Conservation (phyloP, 2,888 invertebrate species). For the Sabatieria punctata region DNA sequence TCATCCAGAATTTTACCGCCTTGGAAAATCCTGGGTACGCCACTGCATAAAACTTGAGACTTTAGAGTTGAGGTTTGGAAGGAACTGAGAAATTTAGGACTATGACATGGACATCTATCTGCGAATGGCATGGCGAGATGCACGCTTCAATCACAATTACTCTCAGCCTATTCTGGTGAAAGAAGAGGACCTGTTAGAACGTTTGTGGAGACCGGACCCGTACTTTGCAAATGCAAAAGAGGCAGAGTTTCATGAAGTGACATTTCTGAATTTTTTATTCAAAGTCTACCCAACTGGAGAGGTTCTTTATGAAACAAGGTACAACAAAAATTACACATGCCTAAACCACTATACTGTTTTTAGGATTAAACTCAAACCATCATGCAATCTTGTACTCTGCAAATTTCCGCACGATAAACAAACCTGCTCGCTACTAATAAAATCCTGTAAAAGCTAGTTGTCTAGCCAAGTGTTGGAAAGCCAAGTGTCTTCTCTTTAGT, state of each 20-base stretch:
- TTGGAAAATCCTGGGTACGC: too few relatives aligned
- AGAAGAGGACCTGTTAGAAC: conserved; percentile 22
- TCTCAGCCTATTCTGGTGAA: conserved; percentile 27
- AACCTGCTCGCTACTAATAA: conserved; percentile 25
- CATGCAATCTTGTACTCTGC: conserved; percentile 28
- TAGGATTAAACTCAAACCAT: conserved; percentile 25
- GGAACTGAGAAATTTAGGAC: conserved; percentile 16
- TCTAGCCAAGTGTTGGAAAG: too few relatives aligned
- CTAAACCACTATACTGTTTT: conserved; percentile 8
- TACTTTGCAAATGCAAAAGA: conserved; percentile 31
- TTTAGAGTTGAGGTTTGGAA: not conserved
- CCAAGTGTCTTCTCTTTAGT: conserved; percentile 17
- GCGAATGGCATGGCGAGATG: conserved; percentile 28
- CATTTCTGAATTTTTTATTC: conserved; percentile 30
- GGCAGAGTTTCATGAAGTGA: conserved; percentile 30
- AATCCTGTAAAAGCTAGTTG: conserved; percentile 29
- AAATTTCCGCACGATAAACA: conserved; percentile 31
- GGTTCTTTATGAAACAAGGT: conserved; percentile 28
- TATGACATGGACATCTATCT: conserved; percentile 31
- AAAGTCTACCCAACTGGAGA: conserved; percentile 27
- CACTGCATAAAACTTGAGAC: too few relatives aligned
- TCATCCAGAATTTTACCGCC: too few relatives aligned
- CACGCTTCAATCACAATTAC: conserved; percentile 24
- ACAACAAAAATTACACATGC: too few relatives aligned
- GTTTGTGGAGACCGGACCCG: conserved; percentile 25